Percentiles rank a stretch among this genome's conserved stretches.
These are phyloP conservation scores for Nothoprocta pentlandii DNA, from an alignment of 2,113 vertebrate species.

Conservation along the genomic window DNA sequence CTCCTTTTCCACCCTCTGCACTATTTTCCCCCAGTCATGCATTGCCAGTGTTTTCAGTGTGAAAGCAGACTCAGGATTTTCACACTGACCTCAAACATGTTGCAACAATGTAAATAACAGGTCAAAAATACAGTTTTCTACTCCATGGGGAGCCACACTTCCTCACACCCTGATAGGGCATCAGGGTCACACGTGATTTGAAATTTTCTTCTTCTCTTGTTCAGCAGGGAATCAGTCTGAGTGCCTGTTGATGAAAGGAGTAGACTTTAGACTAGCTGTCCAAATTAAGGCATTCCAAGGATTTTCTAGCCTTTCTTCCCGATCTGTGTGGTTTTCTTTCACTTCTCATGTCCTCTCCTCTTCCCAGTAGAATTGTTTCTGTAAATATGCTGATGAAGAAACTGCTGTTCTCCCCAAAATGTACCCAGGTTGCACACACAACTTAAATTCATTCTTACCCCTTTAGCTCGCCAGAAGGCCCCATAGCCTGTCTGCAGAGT, in stretches of 20 bases:
- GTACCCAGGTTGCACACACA: neutral
- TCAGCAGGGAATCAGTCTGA: neutral
- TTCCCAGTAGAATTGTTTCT: neutral
- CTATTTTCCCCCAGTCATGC: conserved; percentile 12
- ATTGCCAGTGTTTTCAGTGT: conserved; percentile 10
- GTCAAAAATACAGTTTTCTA: neutral
- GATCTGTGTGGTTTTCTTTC: neutral
- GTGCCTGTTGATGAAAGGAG: neutral
- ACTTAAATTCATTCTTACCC: neutral
- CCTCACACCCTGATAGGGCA: neutral
- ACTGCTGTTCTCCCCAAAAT: neutral
- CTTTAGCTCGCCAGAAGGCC: neutral
- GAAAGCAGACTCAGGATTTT: conserved; percentile 30
- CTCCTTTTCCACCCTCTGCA: neutral
- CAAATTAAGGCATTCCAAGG: neutral
- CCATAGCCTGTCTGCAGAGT: neutral
- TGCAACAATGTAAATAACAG: conserved; percentile 15
- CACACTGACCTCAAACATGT: conserved; percentile 28
- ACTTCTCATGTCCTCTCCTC: neutral
- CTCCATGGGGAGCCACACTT: neutral
- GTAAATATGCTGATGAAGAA: neutral
- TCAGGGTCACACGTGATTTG: neutral
- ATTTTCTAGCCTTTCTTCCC: neutral
- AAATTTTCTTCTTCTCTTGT: neutral
- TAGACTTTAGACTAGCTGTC: neutral